Evolutionary conservation across 2,113 vertebrate genomes (phyloP), one percentile per base, ranked within the genome.

Genomic region (Scortum barcoo): DNA sequence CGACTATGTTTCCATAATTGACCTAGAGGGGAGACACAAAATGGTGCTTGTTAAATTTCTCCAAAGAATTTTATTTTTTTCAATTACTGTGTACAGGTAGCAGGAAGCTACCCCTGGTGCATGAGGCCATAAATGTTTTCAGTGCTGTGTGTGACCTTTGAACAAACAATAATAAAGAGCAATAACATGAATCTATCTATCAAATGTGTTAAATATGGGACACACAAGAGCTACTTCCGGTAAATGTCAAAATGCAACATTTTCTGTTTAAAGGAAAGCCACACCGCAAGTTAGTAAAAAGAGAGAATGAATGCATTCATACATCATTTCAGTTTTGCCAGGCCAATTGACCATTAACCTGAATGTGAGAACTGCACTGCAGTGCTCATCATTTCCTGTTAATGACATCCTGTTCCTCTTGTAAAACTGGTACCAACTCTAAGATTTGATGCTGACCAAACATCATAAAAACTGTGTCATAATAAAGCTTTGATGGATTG

Each of bases 21-120:
- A 53, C 86, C 86, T 87, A 3, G 11, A 69, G 22, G 16, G 48
- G 6, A 57, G 10, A 68, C 1, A 66, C 12, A 57, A n/a, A n/a
- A 33, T 17, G 0, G 5, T 40, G 20, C 5, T 30, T 60, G 13
- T 44, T 13, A 36, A 56, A 44, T 53, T 17, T 17, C 20, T 24
- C 8, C 1, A 1, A 38, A 12, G 17, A 33, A n/a, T 5, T 70
- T 54, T 0, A 19, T 4, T 17, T 69, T 69, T 14, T 51, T 11
- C 26, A 28, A 54, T 71, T 20, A 40, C n/a, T 57, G 2, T 63
- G 14, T 5, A 62, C 19, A n/a, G 42, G 19, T 14, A n/a, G 56
- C 5, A 72, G 12, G 4, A 9, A 22, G n/a, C 16, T 20, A 11
- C 5, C 54, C 10, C n/a, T 28, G 38, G 11, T 44, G 24, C 24